Conservation (phyloP, 2,113 vertebrate genomes). For the Apistogramma diplotaenia region DNA sequence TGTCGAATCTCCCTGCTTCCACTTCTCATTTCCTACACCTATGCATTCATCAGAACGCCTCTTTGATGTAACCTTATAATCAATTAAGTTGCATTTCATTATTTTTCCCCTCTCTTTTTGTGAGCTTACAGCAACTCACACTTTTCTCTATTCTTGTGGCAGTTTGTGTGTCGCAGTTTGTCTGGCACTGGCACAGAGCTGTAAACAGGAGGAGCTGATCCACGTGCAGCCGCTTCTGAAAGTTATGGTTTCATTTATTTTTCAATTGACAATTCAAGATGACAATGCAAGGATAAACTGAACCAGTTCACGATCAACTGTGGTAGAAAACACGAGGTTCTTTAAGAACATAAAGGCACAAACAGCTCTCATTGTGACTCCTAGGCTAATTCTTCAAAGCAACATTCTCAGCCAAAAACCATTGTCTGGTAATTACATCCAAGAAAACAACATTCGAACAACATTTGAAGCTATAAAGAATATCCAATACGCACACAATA, state of each 20-base stretch:
- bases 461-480: neutral
- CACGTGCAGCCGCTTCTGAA: neutral
- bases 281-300: too few species aligned
- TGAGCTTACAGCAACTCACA: neutral
- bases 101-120: neutral
- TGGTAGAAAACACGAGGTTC: neutral
- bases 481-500: too few species aligned
- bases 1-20: neutral
- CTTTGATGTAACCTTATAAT: neutral
- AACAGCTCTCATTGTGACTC: neutral
- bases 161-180: neutral
- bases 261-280: too few species aligned
- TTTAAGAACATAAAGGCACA: too few species aligned
- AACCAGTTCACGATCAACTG: neutral
- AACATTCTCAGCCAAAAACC: neutral
- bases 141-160: neutral
- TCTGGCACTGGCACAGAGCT: neutral
- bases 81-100: neutral
- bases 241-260: neutral
- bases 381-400: neutral
- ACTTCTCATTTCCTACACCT: neutral
- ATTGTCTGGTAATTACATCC: neutral
- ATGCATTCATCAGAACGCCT: neutral
- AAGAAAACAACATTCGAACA: too few species aligned
- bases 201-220: neutral